Conservation (phyloP, 2,888 invertebrate genomes). For the Protodeltote pygarga region DNA sequence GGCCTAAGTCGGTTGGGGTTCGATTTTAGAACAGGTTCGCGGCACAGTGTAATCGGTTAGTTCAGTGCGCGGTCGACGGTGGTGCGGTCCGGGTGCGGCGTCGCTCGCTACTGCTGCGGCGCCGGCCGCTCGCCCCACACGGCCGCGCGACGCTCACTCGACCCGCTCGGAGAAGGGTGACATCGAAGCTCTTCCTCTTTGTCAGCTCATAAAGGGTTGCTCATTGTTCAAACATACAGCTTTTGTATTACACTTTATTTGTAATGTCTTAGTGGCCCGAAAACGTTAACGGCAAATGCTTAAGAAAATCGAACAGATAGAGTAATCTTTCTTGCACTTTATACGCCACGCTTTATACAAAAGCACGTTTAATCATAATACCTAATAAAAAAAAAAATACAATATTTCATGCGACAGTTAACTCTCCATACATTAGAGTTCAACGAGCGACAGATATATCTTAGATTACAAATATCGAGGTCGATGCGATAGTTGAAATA, state of each 20-base stretch:
- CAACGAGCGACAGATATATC: conserved; percentile 37
- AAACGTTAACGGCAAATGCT: conserved; percentile 16
- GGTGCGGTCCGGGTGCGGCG: conserved; percentile 83
- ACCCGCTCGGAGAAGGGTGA: conserved; percentile 80
- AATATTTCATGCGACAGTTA: not conserved
- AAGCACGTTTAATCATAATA: too few relatives aligned
- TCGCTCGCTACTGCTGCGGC: conserved; percentile 77
- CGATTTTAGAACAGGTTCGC: conserved; percentile 64
- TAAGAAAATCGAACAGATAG: too few relatives aligned
- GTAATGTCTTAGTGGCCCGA: conserved; percentile 27
- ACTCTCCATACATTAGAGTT: conserved; percentile 44
- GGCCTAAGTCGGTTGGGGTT: conserved; percentile 57
- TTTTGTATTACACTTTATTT: conserved; percentile 55
- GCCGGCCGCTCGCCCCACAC: conserved; percentile 66
- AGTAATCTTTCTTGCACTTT: not conserved
- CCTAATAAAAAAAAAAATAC: too few relatives aligned
- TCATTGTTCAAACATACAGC: conserved; percentile 58
- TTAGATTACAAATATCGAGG: conserved; percentile 31
- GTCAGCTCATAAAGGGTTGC: conserved; percentile 72
- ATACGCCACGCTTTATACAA: too few relatives aligned
- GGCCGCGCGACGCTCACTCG: conserved; percentile 63
- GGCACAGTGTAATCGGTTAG: conserved; percentile 35
- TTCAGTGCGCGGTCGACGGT: conserved; percentile 67
- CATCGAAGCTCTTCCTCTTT: conserved; percentile 77
- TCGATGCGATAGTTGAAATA: conserved; percentile 36